Evolutionary conservation across 2,113 vertebrate genomes (phyloP).

Genomic region (Eudyptes chrysolophus): DNA sequence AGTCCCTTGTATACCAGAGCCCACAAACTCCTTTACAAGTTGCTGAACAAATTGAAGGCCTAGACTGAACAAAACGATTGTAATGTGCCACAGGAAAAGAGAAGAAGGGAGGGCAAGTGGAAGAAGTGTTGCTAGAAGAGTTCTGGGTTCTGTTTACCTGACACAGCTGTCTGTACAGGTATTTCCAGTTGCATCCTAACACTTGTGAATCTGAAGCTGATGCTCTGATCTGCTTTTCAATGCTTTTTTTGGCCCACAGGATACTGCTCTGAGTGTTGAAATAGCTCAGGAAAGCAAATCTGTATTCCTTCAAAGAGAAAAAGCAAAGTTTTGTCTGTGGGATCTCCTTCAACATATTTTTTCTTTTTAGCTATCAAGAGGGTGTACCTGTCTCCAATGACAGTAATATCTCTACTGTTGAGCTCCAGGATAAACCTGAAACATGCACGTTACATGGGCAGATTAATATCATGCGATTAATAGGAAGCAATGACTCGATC

Average conservation of each 20-base stretch:
- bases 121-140: background rate
- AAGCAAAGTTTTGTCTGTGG: background rate
- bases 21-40: background rate
- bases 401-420: background rate
- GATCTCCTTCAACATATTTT: background rate
- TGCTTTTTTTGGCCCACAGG: background rate
- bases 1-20: background rate
- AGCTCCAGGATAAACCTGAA: background rate
- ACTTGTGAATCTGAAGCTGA: background rate
- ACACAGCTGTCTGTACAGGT: background rate
- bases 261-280: background rate
- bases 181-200: background rate
- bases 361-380: background rate
- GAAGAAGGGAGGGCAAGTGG: background rate
- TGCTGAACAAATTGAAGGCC: background rate
- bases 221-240: background rate
- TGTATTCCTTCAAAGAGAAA: background rate
- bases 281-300: background rate
- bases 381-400: background rate
- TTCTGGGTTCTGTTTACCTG: background rate
- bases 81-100: background rate
- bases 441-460: accelerated
- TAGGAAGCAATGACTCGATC: background rate
- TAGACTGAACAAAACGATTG: background rate
- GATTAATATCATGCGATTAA: background rate